Conservation (phyloP, 2,113 vertebrate species). For the Diphyllodes magnificus region DNA sequence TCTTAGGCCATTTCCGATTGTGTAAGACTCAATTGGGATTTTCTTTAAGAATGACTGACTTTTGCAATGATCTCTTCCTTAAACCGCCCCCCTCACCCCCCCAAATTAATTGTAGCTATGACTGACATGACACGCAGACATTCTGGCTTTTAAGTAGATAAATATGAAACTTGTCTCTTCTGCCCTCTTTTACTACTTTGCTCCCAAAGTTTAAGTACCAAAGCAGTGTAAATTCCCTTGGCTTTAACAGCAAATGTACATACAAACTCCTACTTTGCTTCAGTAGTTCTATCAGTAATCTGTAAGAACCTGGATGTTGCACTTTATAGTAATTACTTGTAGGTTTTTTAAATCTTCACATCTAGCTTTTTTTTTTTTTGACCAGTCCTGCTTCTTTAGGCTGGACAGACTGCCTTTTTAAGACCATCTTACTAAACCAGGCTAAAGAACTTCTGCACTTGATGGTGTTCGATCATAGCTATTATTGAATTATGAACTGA, state of each 20-base stretch:
- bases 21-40: background rate
- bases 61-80: background rate
- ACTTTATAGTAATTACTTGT: background rate
- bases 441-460: background rate
- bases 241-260: background rate
- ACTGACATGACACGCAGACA: background rate
- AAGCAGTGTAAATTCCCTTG: background rate
- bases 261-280: background rate
- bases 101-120: background rate
- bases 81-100: background rate
- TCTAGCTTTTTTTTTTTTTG: background rate
- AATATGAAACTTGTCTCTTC: background rate
- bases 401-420: background rate
- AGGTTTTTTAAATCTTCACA: background rate
- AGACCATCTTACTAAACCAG: background rate
- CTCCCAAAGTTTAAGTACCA: background rate
- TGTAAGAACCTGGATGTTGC: background rate
- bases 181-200: background rate
- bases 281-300: background rate
- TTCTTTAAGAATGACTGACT: background rate
- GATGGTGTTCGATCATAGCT: background rate
- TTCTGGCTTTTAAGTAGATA: background rate
- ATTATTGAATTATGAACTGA: background rate
- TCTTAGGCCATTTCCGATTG: background rate
- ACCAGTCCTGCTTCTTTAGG: background rate